phyloP scores from a whole-genome alignment of 2,888 invertebrate genomes.

The Ectemnius cavifrons region DNA sequence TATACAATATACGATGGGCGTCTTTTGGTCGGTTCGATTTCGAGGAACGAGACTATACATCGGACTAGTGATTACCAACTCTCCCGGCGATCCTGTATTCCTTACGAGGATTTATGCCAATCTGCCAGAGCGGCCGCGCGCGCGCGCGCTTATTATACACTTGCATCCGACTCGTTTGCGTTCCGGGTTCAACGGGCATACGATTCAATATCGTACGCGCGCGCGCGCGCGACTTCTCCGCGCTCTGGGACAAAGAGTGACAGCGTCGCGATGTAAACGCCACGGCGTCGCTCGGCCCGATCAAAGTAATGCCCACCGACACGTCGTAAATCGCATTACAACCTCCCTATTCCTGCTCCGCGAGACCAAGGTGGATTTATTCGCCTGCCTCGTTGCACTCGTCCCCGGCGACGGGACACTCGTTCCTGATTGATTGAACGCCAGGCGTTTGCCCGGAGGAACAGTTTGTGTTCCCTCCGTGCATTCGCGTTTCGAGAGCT shows the following conservation, averaged over 20 bases:
- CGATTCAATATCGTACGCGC: too few relatives aligned
- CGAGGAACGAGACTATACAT: background rate
- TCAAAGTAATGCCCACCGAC: constrained; percentile 47
- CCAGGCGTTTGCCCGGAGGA: constrained; percentile 17
- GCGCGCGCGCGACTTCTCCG: too few relatives aligned
- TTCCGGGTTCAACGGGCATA: background rate
- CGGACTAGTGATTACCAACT: background rate
- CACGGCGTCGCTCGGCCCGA: constrained; percentile 10
- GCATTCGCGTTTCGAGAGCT: background rate
- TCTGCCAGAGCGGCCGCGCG: background rate
- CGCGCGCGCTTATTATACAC: background rate
- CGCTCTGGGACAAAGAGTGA: constrained; percentile 14
- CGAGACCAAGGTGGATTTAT: constrained; percentile 40
- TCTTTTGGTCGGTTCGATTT: constrained; percentile 7
- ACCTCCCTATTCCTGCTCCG: constrained; percentile 34
- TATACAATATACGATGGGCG: constrained; percentile 7
- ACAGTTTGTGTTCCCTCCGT: constrained; percentile 1
- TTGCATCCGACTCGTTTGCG: background rate
- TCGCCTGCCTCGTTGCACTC: constrained; percentile 37
- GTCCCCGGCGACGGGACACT: constrained; percentile 23
- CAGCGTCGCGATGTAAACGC: constrained; percentile 24
- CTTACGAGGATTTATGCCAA: background rate
- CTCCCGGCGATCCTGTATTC: background rate
- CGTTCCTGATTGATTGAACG: constrained; percentile 47
- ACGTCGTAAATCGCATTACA: constrained; percentile 40